Conservation (phyloP, 1,140 invertebrate species). For the Drosophila kikkawai region DNA sequence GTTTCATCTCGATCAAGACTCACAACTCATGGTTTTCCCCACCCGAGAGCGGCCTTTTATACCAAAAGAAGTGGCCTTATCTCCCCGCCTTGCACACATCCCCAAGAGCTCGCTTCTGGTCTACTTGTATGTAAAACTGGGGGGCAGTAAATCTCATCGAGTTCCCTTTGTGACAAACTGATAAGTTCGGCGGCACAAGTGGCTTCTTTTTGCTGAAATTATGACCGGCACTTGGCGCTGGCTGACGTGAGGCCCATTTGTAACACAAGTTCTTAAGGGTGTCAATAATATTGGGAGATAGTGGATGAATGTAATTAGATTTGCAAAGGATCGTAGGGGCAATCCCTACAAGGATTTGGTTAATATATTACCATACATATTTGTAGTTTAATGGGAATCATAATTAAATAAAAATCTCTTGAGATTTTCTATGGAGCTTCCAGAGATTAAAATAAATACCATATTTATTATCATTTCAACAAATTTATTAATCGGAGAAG, state of each 20-base stretch:
- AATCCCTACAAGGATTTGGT: no score
- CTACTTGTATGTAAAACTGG: background rate
- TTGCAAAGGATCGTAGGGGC: background rate
- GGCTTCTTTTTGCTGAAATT: conserved; percentile 9
- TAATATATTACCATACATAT: no score
- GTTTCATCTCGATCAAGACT: conserved; percentile 33
- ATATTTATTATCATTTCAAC: no score
- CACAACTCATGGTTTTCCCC: conserved; percentile 9
- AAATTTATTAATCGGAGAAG: no score
- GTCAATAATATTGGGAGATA: background rate
- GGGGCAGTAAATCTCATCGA: conserved; percentile 17
- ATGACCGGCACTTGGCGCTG: background rate
- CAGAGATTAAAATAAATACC: no score
- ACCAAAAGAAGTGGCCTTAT: conserved; percentile 9
- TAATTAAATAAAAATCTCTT: no score
- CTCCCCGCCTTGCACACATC: background rate
- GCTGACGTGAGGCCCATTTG: background rate
- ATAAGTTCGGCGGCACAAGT: conserved; percentile 14
- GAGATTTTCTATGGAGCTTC: no score
- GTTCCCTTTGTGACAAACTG: conserved; percentile 5
- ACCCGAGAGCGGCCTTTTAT: conserved; percentile 13
- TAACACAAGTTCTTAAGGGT: background rate
- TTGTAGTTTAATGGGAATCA: no score
- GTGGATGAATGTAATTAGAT: no score
- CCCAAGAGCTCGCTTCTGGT: background rate